Conservation (phyloP, 1,140 invertebrate genomes). For the Chironomus striatipennis region DNA sequence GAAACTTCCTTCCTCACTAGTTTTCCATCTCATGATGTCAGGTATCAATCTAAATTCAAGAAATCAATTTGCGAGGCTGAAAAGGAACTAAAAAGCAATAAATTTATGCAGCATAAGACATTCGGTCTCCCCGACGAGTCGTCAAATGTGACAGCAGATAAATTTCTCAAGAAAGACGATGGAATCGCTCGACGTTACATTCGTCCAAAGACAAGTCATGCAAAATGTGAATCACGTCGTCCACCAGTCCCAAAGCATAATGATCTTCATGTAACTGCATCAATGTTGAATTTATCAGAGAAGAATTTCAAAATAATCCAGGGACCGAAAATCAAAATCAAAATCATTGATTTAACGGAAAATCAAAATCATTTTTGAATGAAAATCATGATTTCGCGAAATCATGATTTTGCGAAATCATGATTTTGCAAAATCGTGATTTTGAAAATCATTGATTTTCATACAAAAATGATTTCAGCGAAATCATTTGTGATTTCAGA, state of each 20-base stretch:
- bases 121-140: neutral
- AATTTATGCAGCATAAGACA: neutral
- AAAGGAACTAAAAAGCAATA: neutral
- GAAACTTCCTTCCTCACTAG: too few species aligned
- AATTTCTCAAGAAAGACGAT: neutral
- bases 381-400: too few species aligned
- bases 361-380: too few species aligned
- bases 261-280: neutral
- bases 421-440: too few species aligned
- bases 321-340: too few species aligned
- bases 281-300: neutral
- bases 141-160: neutral
- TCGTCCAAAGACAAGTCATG: neutral
- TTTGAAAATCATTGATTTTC: too few species aligned
- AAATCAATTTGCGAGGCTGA: neutral
- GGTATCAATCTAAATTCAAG: neutral
- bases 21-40: neutral
- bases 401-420: too few species aligned
- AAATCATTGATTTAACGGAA: too few species aligned
- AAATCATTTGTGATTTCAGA: too few species aligned
- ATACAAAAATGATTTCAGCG: too few species aligned
- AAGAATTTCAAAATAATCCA: constrained; percentile 19
- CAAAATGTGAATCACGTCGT: neutral
- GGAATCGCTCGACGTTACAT: neutral
- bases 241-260: constrained; percentile 10